Conservation (phyloP, 2,113 vertebrate species). For the Microcebus jonahi region DNA sequence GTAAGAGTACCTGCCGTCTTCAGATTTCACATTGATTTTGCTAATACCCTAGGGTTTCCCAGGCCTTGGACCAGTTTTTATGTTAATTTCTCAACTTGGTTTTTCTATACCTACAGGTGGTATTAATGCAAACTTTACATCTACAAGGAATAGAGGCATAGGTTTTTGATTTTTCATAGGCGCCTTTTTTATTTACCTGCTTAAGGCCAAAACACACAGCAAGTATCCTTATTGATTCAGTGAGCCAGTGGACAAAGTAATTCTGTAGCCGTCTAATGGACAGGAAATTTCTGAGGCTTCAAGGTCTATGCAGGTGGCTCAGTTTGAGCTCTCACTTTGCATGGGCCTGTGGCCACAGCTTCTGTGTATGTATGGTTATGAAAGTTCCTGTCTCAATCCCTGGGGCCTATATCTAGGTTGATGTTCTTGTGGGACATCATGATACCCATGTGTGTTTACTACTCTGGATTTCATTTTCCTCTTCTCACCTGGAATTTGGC, state of each 20-base stretch:
- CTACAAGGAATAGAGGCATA: not conserved
- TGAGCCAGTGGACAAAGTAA: not conserved
- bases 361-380: not conserved
- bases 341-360: not conserved
- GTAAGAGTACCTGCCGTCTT: not conserved
- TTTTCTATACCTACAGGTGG: slow-evolving; percentile 31
- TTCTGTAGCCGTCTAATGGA: not conserved
- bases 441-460: not conserved
- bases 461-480: not conserved
- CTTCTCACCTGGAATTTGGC: not conserved
- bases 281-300: not conserved
- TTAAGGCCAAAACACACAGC: not conserved
- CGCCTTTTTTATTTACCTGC: not conserved
- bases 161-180: not conserved
- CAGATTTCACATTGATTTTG: slow-evolving; percentile 54
- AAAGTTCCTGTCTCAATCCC: not conserved
- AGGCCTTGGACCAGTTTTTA: slow-evolving; percentile 12
- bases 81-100: slow-evolving; percentile 18
- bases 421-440: not conserved
- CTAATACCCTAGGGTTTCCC: not conserved
- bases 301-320: not conserved
- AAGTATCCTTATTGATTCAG: slow-evolving; percentile 1
- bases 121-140: slow-evolving; percentile 9
- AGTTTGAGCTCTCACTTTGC: not conserved
- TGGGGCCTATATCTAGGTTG: not conserved